Base-by-base conservation (phyloP, 2,797 vertebrate species). In the Silurus aristotelis region DNA sequence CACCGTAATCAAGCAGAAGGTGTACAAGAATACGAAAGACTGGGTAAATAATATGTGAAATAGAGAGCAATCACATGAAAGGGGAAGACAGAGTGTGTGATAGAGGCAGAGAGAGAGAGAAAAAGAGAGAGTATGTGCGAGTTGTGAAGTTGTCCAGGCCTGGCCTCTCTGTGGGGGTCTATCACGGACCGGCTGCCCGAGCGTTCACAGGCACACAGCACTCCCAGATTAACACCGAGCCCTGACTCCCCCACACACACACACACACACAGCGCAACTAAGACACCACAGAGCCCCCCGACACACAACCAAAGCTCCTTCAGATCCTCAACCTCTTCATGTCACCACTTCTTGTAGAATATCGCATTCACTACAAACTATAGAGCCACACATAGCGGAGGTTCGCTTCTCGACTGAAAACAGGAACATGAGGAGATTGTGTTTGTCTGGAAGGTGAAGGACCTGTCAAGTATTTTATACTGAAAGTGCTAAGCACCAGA, bases 181-280 rank as follows among this genome's bases (percentile, higher is more conserved):
- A 95, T 96, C 95, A 93, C 96, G 95, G 95, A 95, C 93, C 95
- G 93, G 95, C 97, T 97, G 96, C 91, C 89, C 93, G 94, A 94
- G 94, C 94, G 95, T 96, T 97, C 96, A 96, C 96, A 97, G 95
- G 92, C 95, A 95, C 93, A 96, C 95, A 95, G 95, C 85, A 84
- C 89, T 88, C 84, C 93, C 90, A 93, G 92, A 92, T 92, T 78
- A 84, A 70, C 92, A 94, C 92, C 91, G 89, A 93, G 92, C 91
- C 87, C 92, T 94, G 92, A 94, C 93, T 94, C 92, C 93, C 92
- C 92, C 90, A 85, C 79, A 80, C 58, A 64, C 20, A 82, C 14
- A 73, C 6, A 20, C 6, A 19, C 60, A 52, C 10, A 52, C 0
- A 52, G 38, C 46, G 63, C 27, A 52, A 60, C 15, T 70, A 80